Evolutionary conservation across 2,797 vertebrate species (phyloP).

Genomic region (Adrianichthys oophorus): DNA sequence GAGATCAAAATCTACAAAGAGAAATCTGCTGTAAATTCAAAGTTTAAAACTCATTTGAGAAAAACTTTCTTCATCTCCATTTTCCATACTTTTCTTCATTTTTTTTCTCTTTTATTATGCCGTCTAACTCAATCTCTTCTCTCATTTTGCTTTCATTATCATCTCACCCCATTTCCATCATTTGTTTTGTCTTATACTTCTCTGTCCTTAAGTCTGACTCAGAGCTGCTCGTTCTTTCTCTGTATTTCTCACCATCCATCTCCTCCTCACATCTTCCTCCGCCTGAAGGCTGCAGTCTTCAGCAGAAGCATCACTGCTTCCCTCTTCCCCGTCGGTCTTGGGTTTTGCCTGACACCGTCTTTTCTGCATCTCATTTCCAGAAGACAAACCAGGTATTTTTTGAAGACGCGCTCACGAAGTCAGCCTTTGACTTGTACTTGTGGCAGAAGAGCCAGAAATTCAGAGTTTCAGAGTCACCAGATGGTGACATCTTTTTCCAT

Average conservation of each 20-base stretch:
- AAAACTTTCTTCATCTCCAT: constrained; percentile 13
- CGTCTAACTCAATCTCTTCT: background rate
- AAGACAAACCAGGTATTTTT: background rate
- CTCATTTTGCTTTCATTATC: constrained; percentile 40
- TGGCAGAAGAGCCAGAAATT: no score
- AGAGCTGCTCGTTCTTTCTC: constrained; percentile 17
- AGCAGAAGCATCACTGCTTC: background rate
- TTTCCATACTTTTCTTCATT: constrained; percentile 16
- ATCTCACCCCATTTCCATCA: constrained; percentile 25
- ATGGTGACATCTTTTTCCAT: no score
- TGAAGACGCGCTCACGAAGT: background rate
- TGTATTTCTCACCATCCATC: constrained; percentile 39
- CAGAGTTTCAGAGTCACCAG: no score
- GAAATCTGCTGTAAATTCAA: no score
- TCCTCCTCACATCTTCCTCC: constrained; percentile 27
- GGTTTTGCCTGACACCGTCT: background rate
- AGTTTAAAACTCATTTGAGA: no score
- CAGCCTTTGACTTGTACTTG: no score
- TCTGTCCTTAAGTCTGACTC: constrained; percentile 37
- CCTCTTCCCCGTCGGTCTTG: background rate
- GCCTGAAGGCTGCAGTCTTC: constrained; percentile 13
- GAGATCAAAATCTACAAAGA: no score
- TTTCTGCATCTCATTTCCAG: no score
- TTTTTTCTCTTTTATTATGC: constrained; percentile 5
- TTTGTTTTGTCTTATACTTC: constrained; percentile 37